A percentile compares a stretch with the other conserved stretches of the same genome.
phyloP scores from a whole-genome alignment of 2,797 vertebrate genomes.

The Aphelocoma californica region DNA sequence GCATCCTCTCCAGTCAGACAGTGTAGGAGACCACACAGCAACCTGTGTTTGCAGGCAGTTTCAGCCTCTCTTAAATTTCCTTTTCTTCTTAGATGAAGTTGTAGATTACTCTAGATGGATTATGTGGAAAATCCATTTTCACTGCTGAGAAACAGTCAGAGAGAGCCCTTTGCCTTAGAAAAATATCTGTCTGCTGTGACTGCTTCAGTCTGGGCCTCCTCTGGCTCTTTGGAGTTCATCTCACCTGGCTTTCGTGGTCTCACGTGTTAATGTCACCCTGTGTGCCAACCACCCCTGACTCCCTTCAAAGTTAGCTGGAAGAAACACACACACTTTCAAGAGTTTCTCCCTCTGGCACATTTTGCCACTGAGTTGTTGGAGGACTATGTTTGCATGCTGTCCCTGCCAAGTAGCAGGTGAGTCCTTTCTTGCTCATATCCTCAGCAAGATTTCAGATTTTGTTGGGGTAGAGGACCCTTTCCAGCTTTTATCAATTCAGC shows the following conservation, averaged over 20 bases:
- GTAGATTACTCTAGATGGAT: neutral
- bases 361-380: neutral
- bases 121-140: neutral
- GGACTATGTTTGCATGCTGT: neutral
- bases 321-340: neutral
- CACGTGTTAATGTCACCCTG: neutral
- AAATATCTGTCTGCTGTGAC: neutral
- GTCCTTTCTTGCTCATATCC: neutral
- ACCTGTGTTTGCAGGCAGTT: neutral
- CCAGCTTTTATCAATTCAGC: neutral
- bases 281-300: neutral
- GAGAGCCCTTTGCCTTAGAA: neutral
- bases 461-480: neutral
- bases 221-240: neutral
- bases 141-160: neutral
- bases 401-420: neutral
- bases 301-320: neutral
- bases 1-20: neutral
- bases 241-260: neutral
- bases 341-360: neutral
- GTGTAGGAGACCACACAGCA: neutral
- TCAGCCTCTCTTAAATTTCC: neutral
- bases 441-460: neutral
- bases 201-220: neutral
- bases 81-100: neutral